phyloP scores from a whole-genome alignment of 2,797 vertebrate genomes.

The Sorex maritimensis region DNA sequence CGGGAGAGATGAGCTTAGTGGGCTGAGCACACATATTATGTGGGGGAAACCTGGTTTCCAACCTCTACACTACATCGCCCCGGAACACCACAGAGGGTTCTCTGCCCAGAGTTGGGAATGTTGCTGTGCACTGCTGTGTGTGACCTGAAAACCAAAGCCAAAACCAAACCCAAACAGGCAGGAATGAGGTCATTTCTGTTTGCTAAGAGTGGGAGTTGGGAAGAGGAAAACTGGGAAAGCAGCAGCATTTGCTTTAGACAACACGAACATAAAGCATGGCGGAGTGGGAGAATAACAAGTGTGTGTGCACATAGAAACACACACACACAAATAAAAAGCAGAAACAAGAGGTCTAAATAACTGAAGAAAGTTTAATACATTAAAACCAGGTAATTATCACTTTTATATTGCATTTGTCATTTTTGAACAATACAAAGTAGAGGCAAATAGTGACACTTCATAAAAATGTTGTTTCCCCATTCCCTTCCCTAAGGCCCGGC shows the following conservation, averaged over 20 bases:
- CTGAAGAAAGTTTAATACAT: constrained; percentile 65
- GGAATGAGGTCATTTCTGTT: not conserved
- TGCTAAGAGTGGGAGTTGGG: not conserved
- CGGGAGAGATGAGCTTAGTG: too few relatives aligned
- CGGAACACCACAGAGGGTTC: too few relatives aligned
- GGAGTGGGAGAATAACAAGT: not conserved
- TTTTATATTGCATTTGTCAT: constrained; percentile 82
- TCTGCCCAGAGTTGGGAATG: too few relatives aligned
- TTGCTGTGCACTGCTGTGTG: too few relatives aligned
- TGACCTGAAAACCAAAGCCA: too few relatives aligned
- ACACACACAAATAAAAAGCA: constrained; percentile 1
- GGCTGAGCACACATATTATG: too few relatives aligned
- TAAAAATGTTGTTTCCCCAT: constrained; percentile 69
- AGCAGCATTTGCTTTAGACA: not conserved
- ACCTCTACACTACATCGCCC: too few relatives aligned
- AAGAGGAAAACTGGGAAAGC: not conserved
- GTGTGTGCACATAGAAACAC: too few relatives aligned
- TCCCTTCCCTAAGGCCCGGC: constrained; percentile 64
- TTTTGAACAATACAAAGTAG: constrained; percentile 86
- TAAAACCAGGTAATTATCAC: constrained; percentile 68
- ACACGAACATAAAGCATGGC: not conserved
- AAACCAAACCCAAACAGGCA: too few relatives aligned
- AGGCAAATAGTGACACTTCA: constrained; percentile 78
- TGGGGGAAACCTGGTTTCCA: too few relatives aligned
- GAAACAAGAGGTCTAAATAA: constrained; percentile 66